Evolutionary conservation across 2,888 invertebrate species (phyloP).

Genomic region (Ceramica pisi): DNA sequence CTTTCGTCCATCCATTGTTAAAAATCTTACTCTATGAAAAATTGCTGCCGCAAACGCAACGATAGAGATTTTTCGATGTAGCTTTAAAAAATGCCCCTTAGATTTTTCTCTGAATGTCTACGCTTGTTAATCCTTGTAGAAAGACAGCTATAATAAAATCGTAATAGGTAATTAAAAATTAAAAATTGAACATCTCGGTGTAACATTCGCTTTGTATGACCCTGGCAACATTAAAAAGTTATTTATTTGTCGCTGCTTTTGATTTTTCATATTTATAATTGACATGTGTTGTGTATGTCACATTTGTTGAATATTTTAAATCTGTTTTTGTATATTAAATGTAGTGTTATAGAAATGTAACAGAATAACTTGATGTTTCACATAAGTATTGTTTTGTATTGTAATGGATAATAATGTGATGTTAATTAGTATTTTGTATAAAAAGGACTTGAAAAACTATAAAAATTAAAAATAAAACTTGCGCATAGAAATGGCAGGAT

Average conservation of each 20-base stretch:
- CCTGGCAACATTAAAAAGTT: background rate
- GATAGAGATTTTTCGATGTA: slow-evolving; percentile 49
- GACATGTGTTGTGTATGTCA: background rate
- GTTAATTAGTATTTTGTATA: slow-evolving; percentile 63
- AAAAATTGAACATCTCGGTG: slow-evolving; percentile 3
- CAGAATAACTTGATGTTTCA: slow-evolving; percentile 40
- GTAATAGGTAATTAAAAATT: slow-evolving; percentile 36
- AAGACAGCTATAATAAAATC: slow-evolving; percentile 47
- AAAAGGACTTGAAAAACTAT: slow-evolving; percentile 49
- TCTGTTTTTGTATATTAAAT: slow-evolving; percentile 14
- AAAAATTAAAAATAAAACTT: slow-evolving; percentile 48
- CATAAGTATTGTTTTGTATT: slow-evolving; percentile 52
- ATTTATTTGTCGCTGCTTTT: background rate
- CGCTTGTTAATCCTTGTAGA: slow-evolving; percentile 49
- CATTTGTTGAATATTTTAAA: slow-evolving; percentile 5
- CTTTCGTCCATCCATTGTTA: slow-evolving; percentile 50
- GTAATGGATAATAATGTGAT: slow-evolving; percentile 59
- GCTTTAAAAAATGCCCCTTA: slow-evolving; percentile 46
- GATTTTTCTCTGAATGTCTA: slow-evolving; percentile 55
- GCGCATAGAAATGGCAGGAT: background rate
- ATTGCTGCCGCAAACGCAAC: slow-evolving; percentile 9
- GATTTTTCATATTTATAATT: background rate
- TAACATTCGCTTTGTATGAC: slow-evolving; percentile 18
- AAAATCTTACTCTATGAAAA: slow-evolving; percentile 7
- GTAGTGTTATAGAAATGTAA: slow-evolving; percentile 12